Evolutionary conservation across 2,113 vertebrate species (phyloP), one percentile per base, ranked within the genome.

Genomic region (Lathamus discolor): DNA sequence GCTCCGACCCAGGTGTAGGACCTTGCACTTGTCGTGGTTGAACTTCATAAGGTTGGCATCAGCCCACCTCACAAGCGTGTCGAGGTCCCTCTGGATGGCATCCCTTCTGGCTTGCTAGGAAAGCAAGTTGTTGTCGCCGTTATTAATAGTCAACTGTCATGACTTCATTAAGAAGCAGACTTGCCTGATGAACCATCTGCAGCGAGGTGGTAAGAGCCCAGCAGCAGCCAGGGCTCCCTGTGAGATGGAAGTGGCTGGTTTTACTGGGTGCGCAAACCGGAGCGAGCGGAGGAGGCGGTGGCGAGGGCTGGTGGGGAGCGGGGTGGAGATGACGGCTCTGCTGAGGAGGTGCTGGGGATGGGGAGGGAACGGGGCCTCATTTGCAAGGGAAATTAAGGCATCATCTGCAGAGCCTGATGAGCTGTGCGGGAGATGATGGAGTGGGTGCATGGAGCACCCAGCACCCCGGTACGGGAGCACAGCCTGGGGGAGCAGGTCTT

Each of bases 341-440:
- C 66, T 94, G 96, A 96, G 84, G 88, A 94, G 91, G 67, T 27
- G 35, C 55, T 52, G 91, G 79, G 48, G 37, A 39, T 11, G 39
- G 78, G 15, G 66, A 90, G 88, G 44, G 41, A 86, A 59, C 0
- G 11, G 27, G 39, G 64, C 80, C 64, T 97, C 95, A 97, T 98
- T 97, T 98, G 96, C 97, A 98, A 98, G 94, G 97, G 91, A 97
- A 97, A 98, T 98, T 77, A 93, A 95, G 92, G 91, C 92, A 95
- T 62, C 44, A 5, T 68, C 90, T 23, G 73, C 11, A 23, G 86
- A 92, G 85, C 81, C 70, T 95, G 95, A 95, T 95, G 91, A 97
- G 94, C 88, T 74, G 62, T 2, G 43, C 4, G 4, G 63, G 69
- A 68, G 72, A 77, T 70, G 77, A 49, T 54, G 82, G 59, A 31